A percentile compares a stretch with the other conserved stretches of the same genome.
These are phyloP conservation scores for Zaprionus camerounensis DNA, from an alignment of 1,140 invertebrate genomes.

Conservation along the genomic window DNA sequence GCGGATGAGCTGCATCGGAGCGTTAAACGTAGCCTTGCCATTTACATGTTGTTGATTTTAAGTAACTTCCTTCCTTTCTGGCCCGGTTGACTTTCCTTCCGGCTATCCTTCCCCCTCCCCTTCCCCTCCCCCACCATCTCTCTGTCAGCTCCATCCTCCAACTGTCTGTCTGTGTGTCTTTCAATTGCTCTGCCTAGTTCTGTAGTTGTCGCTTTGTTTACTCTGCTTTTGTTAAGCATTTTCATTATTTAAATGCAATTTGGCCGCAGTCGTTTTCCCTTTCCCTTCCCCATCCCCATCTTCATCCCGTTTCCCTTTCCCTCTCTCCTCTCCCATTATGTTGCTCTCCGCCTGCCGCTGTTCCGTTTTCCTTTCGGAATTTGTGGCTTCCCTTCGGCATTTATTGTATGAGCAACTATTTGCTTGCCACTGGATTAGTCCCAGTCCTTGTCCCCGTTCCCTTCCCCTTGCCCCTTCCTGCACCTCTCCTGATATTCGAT, in stretches of 20 bases:
- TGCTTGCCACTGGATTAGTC: slow-evolving; percentile 19
- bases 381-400: slow-evolving; percentile 42
- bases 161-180: slow-evolving; percentile 8
- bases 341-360: not conserved
- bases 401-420: slow-evolving; percentile 67
- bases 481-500: slow-evolving; percentile 37
- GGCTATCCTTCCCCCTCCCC: not conserved
- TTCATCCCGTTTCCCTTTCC: not conserved
- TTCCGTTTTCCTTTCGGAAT: not conserved
- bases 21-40: slow-evolving; percentile 60
- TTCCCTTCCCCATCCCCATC: not conserved
- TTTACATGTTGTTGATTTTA: slow-evolving; percentile 77
- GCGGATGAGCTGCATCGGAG: slow-evolving; percentile 43
- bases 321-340: not conserved
- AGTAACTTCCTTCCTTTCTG: slow-evolving; percentile 65
- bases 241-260: slow-evolving; percentile 78
- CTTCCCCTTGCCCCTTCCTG: not conserved
- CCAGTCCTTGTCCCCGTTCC: not conserved
- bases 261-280: slow-evolving; percentile 41
- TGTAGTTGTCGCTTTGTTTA: slow-evolving; percentile 45
- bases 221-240: slow-evolving; percentile 56
- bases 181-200: slow-evolving; percentile 14
- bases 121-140: not conserved
- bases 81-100: slow-evolving; percentile 34
- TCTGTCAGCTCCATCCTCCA: not conserved